Percentiles rank a stretch among this genome's conserved stretches.
Evolutionary conservation across 2,113 vertebrate species (phyloP).

Genomic region (Mesitornis unicolor): DNA sequence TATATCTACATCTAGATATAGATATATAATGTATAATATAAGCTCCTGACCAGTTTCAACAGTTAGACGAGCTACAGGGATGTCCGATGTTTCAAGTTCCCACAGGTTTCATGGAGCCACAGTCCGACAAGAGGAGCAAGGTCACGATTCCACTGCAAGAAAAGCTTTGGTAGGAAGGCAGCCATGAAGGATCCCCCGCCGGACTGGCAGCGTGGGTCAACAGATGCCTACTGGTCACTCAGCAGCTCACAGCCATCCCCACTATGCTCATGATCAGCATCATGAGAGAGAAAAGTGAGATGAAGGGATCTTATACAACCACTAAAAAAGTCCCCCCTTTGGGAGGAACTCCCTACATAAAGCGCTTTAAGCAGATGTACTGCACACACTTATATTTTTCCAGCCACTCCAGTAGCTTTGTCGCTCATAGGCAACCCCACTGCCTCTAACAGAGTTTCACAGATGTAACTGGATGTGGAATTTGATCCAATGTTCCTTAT

Average conservation of each 20-base stretch:
- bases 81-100: background rate
- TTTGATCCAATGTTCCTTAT: background rate
- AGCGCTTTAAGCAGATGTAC: background rate
- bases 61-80: background rate
- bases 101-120: background rate
- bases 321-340: background rate
- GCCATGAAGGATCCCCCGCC: fast-evolving
- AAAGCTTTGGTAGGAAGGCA: background rate
- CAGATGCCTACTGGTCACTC: too few species aligned
- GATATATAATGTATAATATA: background rate
- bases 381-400: background rate
- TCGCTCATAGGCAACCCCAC: background rate
- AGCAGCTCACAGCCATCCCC: too few species aligned
- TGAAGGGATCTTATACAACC: background rate
- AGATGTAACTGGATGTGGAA: background rate
- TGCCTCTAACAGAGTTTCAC: background rate
- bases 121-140: background rate
- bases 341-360: background rate
- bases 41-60: background rate
- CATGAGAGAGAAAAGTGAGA: fast-evolving
- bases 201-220: background rate
- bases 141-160: background rate
- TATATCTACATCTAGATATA: too few species aligned
- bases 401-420: background rate
- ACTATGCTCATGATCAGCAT: background rate